Conservation (phyloP, 23 tunicate species). For the Ciona savignyi region DNA sequence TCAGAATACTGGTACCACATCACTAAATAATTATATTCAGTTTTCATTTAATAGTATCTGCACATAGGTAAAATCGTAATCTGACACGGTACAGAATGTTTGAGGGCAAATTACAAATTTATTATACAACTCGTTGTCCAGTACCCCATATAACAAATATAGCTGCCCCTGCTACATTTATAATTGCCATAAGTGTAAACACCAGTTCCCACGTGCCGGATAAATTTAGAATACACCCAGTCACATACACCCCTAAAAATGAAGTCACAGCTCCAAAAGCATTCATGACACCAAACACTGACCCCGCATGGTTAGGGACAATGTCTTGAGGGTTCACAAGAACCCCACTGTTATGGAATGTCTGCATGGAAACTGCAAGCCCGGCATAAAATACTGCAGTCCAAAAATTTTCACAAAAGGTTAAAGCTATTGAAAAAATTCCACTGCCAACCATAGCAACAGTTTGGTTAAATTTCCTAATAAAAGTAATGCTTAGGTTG, state of each 20-base stretch:
- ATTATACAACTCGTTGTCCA: constrained; percentile 43
- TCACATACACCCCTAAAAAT: constrained; percentile 71
- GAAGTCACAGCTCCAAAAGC: constrained; percentile 68
- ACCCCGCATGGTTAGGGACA: constrained; percentile 76
- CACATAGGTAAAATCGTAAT: too few species aligned
- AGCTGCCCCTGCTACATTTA: constrained; percentile 47
- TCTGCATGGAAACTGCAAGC: constrained; percentile 54
- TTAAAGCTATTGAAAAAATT: constrained; percentile 45
- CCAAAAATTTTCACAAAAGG: constrained; percentile 50
- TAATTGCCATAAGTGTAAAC: constrained; percentile 26
- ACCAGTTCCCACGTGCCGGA: constrained; percentile 69
- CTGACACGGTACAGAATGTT: too few species aligned
- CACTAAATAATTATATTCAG: too few species aligned
- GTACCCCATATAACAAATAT: constrained; percentile 71
- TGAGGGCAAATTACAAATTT: neutral
- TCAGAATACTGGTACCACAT: too few species aligned
- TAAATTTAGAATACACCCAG: constrained; percentile 62
- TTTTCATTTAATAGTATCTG: too few species aligned
- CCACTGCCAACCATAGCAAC: constrained; percentile 55
- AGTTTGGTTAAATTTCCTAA: constrained; percentile 67
- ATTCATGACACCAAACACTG: constrained; percentile 90
- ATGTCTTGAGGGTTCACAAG: constrained; percentile 85
- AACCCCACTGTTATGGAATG: constrained; percentile 87
- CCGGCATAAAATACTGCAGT: constrained; percentile 68
- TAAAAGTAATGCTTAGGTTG: constrained; percentile 19